Evolutionary conservation across 2,888 invertebrate genomes (phyloP), one percentile per base, ranked within the genome.

Genomic region (Chloroclystis v-ata): DNA sequence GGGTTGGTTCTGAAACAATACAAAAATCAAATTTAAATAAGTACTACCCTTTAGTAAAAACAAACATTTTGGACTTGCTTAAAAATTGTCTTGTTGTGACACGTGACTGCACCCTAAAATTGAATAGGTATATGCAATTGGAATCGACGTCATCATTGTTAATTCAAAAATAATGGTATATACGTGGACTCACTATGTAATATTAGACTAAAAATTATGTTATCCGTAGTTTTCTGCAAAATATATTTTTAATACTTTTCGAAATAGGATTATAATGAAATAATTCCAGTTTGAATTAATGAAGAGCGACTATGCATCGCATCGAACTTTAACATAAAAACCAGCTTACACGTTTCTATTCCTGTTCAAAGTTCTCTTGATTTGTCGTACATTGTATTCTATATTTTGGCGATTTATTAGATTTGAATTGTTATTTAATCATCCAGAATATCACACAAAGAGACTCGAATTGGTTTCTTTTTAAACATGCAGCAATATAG

Each of bases 391-490:
- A 56, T 51, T 60, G 10, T 54, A 60, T 50, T 49, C 40, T 47
- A 14, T 37, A 26, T 28, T 43, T 37, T 49, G 32, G 38, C 11
- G 30, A 30, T 32, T 53, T 50, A 29, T 49, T 24, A 13, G 11
- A 35, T 16, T 28, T 28, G 28, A 32, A 32, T 37, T 46, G 26
- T 41, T 46, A 44, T n/a, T 25, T 24, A 73, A 38, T 78, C 72
- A 48, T 79, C 74, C 43, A 82, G 49, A 55, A 84, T 62, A 52
- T 85, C 84, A 60, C 72, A 70, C 4, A 85, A 63, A 2, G 68
- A 58, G 9, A 84, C 78, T 69, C 70, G 61, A 47, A 85, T 74
- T 1, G 84, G 83, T 52, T 69, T 72, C 56, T 78, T 80, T 60
- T 64, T 75, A 8, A 69, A 53, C 12, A 66, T 52, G 49, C 56